phyloP scores from a whole-genome alignment of 2,888 invertebrate species.

The Argyresthia goedartella region DNA sequence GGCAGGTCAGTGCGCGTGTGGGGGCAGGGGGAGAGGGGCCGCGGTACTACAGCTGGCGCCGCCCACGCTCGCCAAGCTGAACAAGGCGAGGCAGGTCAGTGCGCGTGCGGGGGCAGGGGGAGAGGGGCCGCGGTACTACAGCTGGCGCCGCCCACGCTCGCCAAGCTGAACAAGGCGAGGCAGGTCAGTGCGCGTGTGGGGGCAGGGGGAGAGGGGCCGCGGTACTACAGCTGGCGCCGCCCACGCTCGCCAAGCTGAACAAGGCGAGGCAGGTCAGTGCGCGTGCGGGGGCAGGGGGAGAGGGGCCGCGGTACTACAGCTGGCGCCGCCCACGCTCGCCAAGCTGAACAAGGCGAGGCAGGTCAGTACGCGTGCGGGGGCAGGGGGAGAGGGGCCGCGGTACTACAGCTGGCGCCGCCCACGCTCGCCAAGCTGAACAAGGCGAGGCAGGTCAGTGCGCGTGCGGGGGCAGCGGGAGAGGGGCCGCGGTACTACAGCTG shows the following conservation, averaged over 20 bases:
- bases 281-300: no score
- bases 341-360: no score
- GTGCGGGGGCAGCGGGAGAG: neutral
- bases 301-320: no score
- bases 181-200: conserved; percentile 47
- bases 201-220: neutral
- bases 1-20: no score
- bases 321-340: no score
- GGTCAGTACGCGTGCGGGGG: no score
- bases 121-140: conserved; percentile 67
- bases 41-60: conserved; percentile 73
- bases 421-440: neutral
- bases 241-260: no score
- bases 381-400: no score
- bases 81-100: conserved; percentile 70
- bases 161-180: conserved; percentile 69
- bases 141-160: conserved; percentile 72
- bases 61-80: conserved; percentile 72
- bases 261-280: no score
- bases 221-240: no score
- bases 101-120: conserved; percentile 68
- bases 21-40: no score
- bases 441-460: neutral
- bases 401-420: no score
- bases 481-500: neutral